Percentiles rank a stretch among this genome's conserved stretches.
phyloP scores from a whole-genome alignment of 2,113 vertebrate genomes.

The Caretta caretta region DNA sequence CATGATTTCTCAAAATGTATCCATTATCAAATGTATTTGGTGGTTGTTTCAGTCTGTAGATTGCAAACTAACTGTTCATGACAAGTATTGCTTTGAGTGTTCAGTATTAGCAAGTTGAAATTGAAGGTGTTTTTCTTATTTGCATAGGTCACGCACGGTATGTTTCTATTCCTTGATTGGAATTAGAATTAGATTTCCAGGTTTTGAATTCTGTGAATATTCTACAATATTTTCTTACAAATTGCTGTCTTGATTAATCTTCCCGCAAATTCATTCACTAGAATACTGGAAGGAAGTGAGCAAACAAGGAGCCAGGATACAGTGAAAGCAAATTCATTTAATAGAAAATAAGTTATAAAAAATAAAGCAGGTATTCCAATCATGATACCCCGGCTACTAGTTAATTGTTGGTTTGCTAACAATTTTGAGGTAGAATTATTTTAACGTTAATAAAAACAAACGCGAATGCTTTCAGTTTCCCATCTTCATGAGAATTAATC shows the following conservation, averaged over 20 bases:
- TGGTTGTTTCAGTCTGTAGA: not conserved
- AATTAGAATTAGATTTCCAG: not conserved
- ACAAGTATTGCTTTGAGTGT: not conserved
- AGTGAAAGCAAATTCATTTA: not conserved
- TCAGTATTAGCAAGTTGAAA: not conserved
- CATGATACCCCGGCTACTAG: not conserved
- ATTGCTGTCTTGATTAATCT: not conserved
- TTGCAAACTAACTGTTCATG: not conserved
- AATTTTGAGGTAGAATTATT: not conserved
- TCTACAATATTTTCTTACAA: not conserved
- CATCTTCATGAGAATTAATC: slow-evolving; percentile 18
- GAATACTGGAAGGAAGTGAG: not conserved
- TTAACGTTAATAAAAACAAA: slow-evolving; percentile 10
- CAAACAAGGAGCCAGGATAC: not conserved
- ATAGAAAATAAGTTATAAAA: not conserved
- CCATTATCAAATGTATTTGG: not conserved
- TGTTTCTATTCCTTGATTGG: not conserved
- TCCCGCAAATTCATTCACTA: not conserved
- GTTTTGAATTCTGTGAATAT: not conserved
- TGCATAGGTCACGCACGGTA: not conserved
- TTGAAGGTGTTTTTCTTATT: not conserved
- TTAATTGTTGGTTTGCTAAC: not conserved
- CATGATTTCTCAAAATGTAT: not conserved
- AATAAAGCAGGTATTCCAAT: not conserved
- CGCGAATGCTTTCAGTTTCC: slow-evolving; percentile 15